phyloP scores from a whole-genome alignment of 2,888 invertebrate species.

The Lampropteryx suffumata region DNA sequence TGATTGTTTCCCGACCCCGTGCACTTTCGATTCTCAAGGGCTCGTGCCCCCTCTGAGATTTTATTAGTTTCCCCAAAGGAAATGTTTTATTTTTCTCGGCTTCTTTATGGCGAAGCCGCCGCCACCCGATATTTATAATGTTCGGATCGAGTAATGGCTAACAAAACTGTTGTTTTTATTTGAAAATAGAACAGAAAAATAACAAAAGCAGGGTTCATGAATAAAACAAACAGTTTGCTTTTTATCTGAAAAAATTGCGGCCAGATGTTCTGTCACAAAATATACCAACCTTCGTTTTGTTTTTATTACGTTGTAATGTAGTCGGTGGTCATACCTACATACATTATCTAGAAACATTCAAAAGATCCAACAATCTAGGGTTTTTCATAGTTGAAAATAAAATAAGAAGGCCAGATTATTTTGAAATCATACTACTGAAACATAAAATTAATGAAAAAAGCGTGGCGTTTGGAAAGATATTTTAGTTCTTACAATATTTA shows the following conservation, averaged over 20 bases:
- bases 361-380: too few relatives aligned
- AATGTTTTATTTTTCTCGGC: slow-evolving; percentile 31
- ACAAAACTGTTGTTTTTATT: slow-evolving; percentile 30
- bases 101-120: slow-evolving; percentile 14
- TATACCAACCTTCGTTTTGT: too few relatives aligned
- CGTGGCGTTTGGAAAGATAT: too few relatives aligned
- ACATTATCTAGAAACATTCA: too few relatives aligned
- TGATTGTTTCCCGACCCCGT: slow-evolving; percentile 24
- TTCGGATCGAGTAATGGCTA: slow-evolving; percentile 19
- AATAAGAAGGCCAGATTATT: too few relatives aligned
- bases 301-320: too few relatives aligned
- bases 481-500: too few relatives aligned
- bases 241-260: too few relatives aligned
- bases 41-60: slow-evolving; percentile 33
- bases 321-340: too few relatives aligned
- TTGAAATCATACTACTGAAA: too few relatives aligned
- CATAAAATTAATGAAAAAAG: neutral
- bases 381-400: too few relatives aligned
- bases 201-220: neutral
- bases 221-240: neutral
- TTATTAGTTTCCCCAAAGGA: slow-evolving; percentile 33
- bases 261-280: too few relatives aligned
- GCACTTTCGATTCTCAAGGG: slow-evolving; percentile 26
- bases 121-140: slow-evolving; percentile 25
- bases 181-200: slow-evolving; percentile 1